A percentile compares a stretch with the other conserved stretches of the same genome.
Evolutionary conservation across 2,888 invertebrate genomes (phyloP).

Genomic region (Orthosia gothica): DNA sequence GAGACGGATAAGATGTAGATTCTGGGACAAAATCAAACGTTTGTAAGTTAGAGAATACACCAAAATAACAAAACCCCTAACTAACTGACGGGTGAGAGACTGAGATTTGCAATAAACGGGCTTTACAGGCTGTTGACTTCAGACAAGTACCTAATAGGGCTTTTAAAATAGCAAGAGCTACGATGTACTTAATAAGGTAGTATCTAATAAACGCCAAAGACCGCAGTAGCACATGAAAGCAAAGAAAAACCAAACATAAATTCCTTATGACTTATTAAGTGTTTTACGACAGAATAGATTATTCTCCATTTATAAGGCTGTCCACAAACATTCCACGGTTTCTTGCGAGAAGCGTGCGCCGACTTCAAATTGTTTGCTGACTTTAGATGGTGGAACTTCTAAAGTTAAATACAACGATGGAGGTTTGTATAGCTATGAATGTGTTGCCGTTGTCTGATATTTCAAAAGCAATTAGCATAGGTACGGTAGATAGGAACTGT

Average conservation of each 20-base stretch:
- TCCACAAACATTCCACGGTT: conserved; percentile 48
- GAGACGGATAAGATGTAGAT: not conserved
- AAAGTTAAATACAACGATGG: conserved; percentile 59
- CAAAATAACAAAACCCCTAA: not conserved
- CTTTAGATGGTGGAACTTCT: conserved; percentile 49
- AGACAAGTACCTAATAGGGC: conserved; percentile 8
- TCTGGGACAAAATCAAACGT: not conserved
- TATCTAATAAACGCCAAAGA: conserved; percentile 18
- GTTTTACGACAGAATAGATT: conserved; percentile 59
- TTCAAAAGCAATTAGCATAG: conserved; percentile 80
- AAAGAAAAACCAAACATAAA: conserved; percentile 52
- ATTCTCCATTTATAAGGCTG: conserved; percentile 53
- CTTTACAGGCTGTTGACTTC: not conserved
- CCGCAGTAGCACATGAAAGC: conserved; percentile 21
- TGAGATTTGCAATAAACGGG: not conserved
- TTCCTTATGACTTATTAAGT: conserved; percentile 57
- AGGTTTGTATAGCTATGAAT: conserved; percentile 41
- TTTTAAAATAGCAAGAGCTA: conserved; percentile 11
- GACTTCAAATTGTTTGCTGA: conserved; percentile 62
- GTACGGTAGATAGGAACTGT: conserved; percentile 65
- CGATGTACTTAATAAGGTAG: conserved; percentile 20
- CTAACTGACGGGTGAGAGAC: not conserved
- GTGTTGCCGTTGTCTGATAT: conserved; percentile 70
- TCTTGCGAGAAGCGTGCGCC: conserved; percentile 52
- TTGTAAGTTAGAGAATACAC: not conserved